Conservation (phyloP, 2,113 vertebrate genomes). For the Microcebus lehilahytsara region DNA sequence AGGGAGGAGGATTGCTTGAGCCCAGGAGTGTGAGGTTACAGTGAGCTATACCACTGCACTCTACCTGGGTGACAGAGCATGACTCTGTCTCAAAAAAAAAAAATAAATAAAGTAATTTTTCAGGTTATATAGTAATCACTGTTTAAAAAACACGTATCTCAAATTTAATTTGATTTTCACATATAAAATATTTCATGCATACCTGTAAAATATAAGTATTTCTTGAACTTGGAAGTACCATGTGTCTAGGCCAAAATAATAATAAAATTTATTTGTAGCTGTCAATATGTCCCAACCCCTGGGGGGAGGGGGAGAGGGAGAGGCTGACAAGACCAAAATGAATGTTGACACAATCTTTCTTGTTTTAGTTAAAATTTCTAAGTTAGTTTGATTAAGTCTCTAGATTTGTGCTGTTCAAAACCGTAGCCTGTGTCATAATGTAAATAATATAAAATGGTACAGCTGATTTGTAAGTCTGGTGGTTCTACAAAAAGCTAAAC, state of each 20-base stretch:
- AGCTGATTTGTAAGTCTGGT: background rate
- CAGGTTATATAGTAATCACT: background rate
- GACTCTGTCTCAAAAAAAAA: too few species aligned
- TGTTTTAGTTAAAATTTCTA: background rate
- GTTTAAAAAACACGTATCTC: background rate
- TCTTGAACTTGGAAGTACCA: background rate
- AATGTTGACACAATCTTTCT: background rate
- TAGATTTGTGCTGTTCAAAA: background rate
- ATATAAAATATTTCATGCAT: background rate
- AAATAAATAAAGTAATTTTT: background rate
- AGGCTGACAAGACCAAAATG: background rate
- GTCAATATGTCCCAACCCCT: too few species aligned
- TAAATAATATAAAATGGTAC: background rate
- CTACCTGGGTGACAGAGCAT: too few species aligned
- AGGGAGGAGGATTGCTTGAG: too few species aligned
- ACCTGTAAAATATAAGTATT: background rate
- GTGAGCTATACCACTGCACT: too few species aligned
- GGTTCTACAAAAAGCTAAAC: background rate
- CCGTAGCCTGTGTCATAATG: background rate
- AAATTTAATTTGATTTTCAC: background rate
- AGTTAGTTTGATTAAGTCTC: background rate
- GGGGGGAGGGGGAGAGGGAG: background rate
- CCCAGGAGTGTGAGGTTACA: too few species aligned
- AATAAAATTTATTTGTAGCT: background rate
- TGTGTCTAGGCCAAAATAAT: background rate